Evolutionary conservation across 2,113 vertebrate genomes (phyloP), one percentile per base, ranked within the genome.

Genomic region (Oreotrochilus melanogaster): DNA sequence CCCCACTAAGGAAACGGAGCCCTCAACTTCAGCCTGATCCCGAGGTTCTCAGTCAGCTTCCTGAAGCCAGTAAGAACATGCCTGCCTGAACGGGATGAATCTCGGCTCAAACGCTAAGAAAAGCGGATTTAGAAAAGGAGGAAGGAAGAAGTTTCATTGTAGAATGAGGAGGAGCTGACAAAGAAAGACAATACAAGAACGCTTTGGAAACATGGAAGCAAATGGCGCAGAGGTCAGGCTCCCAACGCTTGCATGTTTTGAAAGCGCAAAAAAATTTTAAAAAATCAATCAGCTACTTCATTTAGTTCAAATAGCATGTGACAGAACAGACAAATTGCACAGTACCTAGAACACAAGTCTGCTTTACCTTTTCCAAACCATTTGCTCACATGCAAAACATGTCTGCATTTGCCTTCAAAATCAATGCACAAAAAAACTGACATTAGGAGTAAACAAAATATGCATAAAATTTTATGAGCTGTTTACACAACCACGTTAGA

Each of bases 131-230:
- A 92, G 79, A 94, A 95, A 88, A 43, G 87, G 66, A 96, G 93
- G 95, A 96, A 96, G 93, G 84, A 92, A 97, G 78, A 89, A 92
- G 43, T 70, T 88, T 88, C 62, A 76, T 48, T 66, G 85, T 80
- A 71, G 64, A 83, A 96, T 51, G 56, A 89, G 70, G 62, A 88
- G 84, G 62, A 79, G 75, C 54, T 89, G 91, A 91, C 91, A 88
- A 72, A 86, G 53, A 69, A 10, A 82, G 85, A 92, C 90, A 95
- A 82, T 37, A 28, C 27, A 69, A 50, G 33, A 89, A 78, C 0
- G 14, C 76, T 80, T 35, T 2, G 33, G 64, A 69, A 86, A 80
- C 43, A 31, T 1, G 24, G 37, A 92, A 45, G 23, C n/a, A 81
- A 91, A 66, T 3, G 14, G 39, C 60, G 30, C 16, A 61, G 0